A percentile compares a stretch with the other conserved stretches of the same genome.
Evolutionary conservation across 2,113 vertebrate species (phyloP).

Genomic region (Erythrolamprus reginae): DNA sequence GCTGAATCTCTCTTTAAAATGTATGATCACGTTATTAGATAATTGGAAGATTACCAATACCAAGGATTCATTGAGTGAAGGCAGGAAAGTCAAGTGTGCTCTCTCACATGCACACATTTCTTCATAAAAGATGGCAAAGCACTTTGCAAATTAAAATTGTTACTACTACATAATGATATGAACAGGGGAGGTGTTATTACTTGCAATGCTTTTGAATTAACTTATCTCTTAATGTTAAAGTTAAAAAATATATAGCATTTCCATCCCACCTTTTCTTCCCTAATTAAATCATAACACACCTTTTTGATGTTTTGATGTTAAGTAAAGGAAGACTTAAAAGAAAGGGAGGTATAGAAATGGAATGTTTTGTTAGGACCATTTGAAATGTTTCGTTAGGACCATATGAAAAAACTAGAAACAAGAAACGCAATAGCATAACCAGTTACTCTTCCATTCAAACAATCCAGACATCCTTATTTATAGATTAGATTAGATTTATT

Average conservation of each 20-base stretch:
- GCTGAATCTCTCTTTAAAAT: constrained; percentile 1
- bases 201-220: not conserved
- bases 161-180: not conserved
- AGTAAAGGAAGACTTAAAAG: not conserved
- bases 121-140: not conserved
- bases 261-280: not conserved
- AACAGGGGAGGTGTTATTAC: not conserved
- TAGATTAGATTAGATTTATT: too few relatives aligned
- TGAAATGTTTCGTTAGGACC: not conserved
- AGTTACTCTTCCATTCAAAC: not conserved
- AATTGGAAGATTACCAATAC: not conserved
- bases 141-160: not conserved
- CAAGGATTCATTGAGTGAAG: not conserved
- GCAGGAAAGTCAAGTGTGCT: not conserved
- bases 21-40: not conserved
- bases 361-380: not conserved
- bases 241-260: not conserved
- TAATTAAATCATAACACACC: not conserved
- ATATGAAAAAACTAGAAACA: not conserved
- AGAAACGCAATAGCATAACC: not conserved
- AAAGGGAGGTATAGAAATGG: not conserved
- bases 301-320: not conserved
- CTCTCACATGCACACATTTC: not conserved
- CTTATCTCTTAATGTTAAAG: not conserved
- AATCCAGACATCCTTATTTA: not conserved